A percentile compares a stretch with the other conserved stretches of the same genome.
phyloP scores from a whole-genome alignment of 2,888 invertebrate species.

The Callyntrura sp. region DNA sequence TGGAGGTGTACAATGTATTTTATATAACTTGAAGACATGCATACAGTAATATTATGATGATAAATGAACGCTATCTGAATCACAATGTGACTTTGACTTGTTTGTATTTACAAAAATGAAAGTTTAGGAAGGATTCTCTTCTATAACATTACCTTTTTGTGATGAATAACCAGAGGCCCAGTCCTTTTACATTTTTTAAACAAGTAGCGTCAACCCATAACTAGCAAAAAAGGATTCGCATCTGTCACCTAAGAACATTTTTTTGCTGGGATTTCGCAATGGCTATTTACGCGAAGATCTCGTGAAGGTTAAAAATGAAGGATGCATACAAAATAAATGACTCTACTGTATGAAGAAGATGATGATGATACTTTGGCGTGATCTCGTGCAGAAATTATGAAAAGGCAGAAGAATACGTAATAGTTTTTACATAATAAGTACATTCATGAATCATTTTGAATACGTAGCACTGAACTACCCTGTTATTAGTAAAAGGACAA shows the following conservation, averaged over 20 bases:
- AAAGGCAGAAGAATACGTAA: constrained; percentile 14
- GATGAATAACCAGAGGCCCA: neutral
- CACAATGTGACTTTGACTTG: constrained; percentile 32
- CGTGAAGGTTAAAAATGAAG: constrained; percentile 70
- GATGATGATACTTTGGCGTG: constrained; percentile 13
- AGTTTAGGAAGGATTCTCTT: constrained; percentile 5
- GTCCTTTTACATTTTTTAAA: neutral
- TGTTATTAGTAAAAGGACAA: constrained; percentile 16
- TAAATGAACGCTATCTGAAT: neutral
- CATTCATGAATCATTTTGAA: constrained; percentile 3
- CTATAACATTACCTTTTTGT: neutral
- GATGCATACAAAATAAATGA: constrained; percentile 33
- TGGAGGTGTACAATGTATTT: too few species aligned
- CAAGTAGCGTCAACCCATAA: constrained; percentile 14
- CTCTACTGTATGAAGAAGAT: neutral
- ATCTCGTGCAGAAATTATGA: constrained; percentile 33
- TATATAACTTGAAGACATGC: neutral
- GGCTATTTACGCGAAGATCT: constrained; percentile 42
- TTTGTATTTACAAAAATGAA: constrained; percentile 31
- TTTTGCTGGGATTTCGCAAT: constrained; percentile 58
- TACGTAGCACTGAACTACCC: neutral
- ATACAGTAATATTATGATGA: neutral
- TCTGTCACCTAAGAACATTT: constrained; percentile 58
- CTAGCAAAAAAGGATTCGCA: neutral
- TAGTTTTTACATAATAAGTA: constrained; percentile 26